Evolutionary conservation across 2,888 invertebrate genomes (phyloP).

Genomic region (Rotaria macrura): DNA sequence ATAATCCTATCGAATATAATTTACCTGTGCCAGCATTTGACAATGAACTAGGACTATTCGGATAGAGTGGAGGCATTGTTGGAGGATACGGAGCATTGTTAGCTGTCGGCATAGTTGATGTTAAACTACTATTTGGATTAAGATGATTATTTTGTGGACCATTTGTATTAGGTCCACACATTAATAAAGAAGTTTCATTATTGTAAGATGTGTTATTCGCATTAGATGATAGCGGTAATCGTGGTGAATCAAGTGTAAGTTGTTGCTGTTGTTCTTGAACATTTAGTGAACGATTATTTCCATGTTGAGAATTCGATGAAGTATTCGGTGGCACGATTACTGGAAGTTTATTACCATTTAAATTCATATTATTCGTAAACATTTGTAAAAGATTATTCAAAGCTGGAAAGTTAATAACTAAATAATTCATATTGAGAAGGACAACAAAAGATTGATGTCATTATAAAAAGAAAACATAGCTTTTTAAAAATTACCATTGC

Average conservation of each 20-base stretch:
- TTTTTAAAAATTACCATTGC: neutral
- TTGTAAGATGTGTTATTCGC: neutral
- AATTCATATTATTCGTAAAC: conserved; percentile 2
- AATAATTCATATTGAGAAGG: neutral
- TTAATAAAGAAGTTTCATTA: neutral
- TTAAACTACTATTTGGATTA: neutral
- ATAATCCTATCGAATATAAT: neutral
- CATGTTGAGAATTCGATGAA: neutral
- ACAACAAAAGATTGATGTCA: too few species aligned
- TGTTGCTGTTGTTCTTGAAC: neutral
- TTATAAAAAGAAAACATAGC: too few species aligned
- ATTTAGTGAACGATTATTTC: neutral
- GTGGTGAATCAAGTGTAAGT: neutral
- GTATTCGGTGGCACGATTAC: neutral
- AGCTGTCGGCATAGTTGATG: neutral
- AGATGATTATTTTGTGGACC: neutral
- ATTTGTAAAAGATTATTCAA: conserved; percentile 16
- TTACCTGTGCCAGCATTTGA: neutral
- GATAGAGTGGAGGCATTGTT: neutral
- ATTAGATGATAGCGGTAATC: neutral
- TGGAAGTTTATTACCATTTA: neutral
- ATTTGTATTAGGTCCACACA: conserved; percentile 2
- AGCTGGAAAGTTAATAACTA: neutral
- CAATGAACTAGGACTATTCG: neutral
- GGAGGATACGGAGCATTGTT: neutral